These are phyloP conservation scores for Lottia gigantea DNA, from an alignment of 2,888 invertebrate species.

Conservation along the genomic window DNA sequence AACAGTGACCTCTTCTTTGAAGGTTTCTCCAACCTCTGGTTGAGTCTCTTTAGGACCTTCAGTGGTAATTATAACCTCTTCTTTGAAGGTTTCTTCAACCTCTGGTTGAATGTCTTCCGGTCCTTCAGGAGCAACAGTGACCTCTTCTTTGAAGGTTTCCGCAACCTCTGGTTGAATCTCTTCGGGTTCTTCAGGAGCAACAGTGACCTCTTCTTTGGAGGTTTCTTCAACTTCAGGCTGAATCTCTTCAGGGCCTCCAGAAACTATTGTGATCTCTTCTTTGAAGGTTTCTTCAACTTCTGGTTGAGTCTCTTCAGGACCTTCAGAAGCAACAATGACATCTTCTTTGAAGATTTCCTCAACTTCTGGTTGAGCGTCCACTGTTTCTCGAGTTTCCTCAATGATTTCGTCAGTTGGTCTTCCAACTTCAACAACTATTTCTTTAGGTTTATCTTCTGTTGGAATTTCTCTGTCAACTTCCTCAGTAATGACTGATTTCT, in stretches of 20 bases:
- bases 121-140: not conserved
- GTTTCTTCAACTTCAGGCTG: not conserved
- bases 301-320: no score
- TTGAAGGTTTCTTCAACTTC: constrained; percentile 6
- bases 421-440: constrained; percentile 26
- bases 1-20: constrained; percentile 6
- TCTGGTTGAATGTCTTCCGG: not conserved
- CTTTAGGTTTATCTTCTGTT: constrained; percentile 23
- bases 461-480: constrained; percentile 26
- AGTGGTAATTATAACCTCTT: not conserved
- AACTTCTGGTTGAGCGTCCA: no score
- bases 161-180: not conserved
- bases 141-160: constrained; percentile 11
- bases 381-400: not conserved
- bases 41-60: constrained; percentile 15
- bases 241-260: not conserved
- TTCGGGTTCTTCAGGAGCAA: not conserved
- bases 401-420: constrained; percentile 13
- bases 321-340: not conserved
- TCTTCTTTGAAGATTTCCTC: constrained; percentile 13
- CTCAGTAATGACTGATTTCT: not conserved
- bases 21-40: constrained; percentile 14
- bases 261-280: not conserved
- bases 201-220: not conserved
- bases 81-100: constrained; percentile 1